Conservation (phyloP, 2,888 invertebrate species). For the Tromatobia lineatoria region DNA sequence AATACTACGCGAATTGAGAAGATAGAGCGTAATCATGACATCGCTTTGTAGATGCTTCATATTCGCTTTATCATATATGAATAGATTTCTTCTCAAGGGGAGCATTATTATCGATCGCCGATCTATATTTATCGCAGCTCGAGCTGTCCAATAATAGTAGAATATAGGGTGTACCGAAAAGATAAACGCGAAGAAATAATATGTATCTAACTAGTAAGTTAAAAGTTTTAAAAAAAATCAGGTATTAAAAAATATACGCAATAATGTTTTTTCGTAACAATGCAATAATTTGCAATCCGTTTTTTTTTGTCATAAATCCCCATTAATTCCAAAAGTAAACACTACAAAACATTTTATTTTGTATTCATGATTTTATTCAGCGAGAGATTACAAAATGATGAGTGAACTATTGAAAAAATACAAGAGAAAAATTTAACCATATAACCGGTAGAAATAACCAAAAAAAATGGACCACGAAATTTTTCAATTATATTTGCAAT, state of each 20-base stretch:
- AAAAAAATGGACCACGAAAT: no score
- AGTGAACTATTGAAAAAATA: no score
- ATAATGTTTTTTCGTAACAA: no score
- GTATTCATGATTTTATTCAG: no score
- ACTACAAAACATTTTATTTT: no score
- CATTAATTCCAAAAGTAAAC: not conserved
- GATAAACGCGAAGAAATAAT: not conserved
- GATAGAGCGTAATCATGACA: not conserved
- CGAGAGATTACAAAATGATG: no score
- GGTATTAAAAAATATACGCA: no score
- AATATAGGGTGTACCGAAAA: not conserved
- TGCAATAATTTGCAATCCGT: no score
- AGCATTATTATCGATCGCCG: not conserved
- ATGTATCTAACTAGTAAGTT: not conserved
- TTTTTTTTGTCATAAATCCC: no score
- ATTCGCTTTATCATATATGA: conserved; percentile 3
- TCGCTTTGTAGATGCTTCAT: not conserved
- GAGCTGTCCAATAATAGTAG: not conserved
- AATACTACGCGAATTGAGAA: not conserved
- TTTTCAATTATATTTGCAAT: no score
- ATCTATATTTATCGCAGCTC: conserved; percentile 1
- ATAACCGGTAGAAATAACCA: no score
- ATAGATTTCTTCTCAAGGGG: conserved; percentile 2
- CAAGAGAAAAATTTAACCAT: no score
- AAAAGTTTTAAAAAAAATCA: not conserved